Percentiles rank a stretch among this genome's conserved stretches.
These are phyloP conservation scores for Microcaecilia unicolor DNA, from an alignment of 2,797 vertebrate genomes.

Conservation along the genomic window DNA sequence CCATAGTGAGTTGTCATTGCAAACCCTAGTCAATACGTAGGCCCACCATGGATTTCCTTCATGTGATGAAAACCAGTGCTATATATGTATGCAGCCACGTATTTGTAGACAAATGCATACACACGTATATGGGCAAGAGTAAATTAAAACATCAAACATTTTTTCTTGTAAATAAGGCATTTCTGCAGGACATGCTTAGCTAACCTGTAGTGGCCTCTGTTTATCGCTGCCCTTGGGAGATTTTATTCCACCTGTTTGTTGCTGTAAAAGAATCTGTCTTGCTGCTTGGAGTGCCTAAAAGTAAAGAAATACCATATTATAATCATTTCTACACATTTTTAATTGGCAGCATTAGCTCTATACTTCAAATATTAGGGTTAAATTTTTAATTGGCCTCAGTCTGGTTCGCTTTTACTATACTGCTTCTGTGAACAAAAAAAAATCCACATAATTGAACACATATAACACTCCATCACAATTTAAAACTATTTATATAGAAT, in stretches of 20 bases:
- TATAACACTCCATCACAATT: constrained; percentile 36
- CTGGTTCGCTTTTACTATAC: constrained; percentile 4
- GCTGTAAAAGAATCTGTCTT: constrained; percentile 96
- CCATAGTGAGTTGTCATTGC: too few species aligned
- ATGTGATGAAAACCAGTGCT: too few species aligned
- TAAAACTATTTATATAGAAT: constrained; percentile 45
- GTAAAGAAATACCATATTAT: constrained; percentile 14
- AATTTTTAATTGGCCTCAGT: not conserved
- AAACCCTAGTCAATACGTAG: too few species aligned
- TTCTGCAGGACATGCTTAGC: constrained; percentile 36
- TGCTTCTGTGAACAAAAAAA: constrained; percentile 18
- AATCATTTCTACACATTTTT: constrained; percentile 24
- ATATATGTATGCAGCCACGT: too few species aligned
- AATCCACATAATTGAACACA: constrained; percentile 12
- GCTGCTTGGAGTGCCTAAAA: constrained; percentile 92
- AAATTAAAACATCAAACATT: not conserved
- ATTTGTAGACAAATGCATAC: not conserved
- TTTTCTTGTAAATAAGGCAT: constrained; percentile 7
- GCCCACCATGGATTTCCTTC: too few species aligned
- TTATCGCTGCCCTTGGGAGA: constrained; percentile 98
- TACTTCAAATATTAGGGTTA: constrained; percentile 12
- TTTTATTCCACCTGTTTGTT: constrained; percentile 96
- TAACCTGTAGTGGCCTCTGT: constrained; percentile 97
- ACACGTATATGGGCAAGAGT: not conserved
- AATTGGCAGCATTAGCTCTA: constrained; percentile 15